Evolutionary conservation across 2,888 invertebrate species (phyloP), one percentile per base, ranked within the genome.

Genomic region (Sinohyriopsis cumingii): DNA sequence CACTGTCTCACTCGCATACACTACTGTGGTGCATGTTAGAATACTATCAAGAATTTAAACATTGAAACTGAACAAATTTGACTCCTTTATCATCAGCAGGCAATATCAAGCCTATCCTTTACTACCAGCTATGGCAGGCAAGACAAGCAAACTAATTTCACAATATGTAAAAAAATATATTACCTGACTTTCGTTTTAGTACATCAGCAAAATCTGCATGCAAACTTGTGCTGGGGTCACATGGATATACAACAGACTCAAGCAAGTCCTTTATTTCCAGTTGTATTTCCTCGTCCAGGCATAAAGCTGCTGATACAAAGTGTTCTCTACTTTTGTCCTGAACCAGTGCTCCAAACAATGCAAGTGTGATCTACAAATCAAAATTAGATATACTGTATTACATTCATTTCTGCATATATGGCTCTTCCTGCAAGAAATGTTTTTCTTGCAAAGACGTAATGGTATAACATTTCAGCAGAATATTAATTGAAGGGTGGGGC

Each of bases 201-300:
- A 84, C 76, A 24, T 80, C 75, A 55, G 78, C 77, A 72, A 83
- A 83, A 59, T 79, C 79, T 15, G 69, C 68, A 7, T 78, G 72
- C 12, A 82, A 69, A 15, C 68, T 67, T 2, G 69, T 72, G 12
- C 72, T 75, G 1, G 71, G 64, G n/a, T 77, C 77, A 53, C 74
- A 70, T 9, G 73, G 68, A 53, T 70, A 73, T 53, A 83, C 70
- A 0, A 82, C 71, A 24, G 76, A 68, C 64, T 82, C 79, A 12
- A 84, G 73, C 67, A 83, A 77, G 57, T 81, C 78, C 67, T 80
- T 79, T 28, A 84, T 67, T 19, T 82, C 79, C 65, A 74, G 61
- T 69, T 84, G 84, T 28, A 75, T 67, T 5, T 64, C 28, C 22
- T 69, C 66, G 20, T 78, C 73, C 57, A 83, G 65, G 5, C 55